phyloP scores from a whole-genome alignment of 2,797 vertebrate species.

The Lacerta bilineata region DNA sequence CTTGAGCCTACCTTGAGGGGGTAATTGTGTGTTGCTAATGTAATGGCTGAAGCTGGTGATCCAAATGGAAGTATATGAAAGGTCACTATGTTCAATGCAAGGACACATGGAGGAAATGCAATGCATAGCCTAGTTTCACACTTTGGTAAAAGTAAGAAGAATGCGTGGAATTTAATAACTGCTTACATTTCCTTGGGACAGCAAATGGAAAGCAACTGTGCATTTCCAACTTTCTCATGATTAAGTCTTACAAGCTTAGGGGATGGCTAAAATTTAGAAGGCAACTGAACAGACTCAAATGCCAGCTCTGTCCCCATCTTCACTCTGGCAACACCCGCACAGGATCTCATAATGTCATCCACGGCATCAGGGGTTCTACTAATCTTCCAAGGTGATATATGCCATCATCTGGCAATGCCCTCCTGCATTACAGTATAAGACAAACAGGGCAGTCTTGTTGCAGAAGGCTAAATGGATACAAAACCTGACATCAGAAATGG shows the following conservation, averaged over 20 bases:
- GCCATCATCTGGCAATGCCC: too few relatives aligned
- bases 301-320: too few relatives aligned
- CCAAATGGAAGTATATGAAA: constrained; percentile 77
- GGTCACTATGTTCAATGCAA: constrained; percentile 76
- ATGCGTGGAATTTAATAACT: constrained; percentile 32
- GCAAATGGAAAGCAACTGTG: constrained; percentile 52
- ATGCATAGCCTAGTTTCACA: constrained; percentile 65
- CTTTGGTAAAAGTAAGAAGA: constrained; percentile 53
- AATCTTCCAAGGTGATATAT: too few relatives aligned
- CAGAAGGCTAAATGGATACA: too few relatives aligned
- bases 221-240: background rate
- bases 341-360: too few relatives aligned
- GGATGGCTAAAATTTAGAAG: background rate
- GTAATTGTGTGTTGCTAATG: constrained; percentile 87
- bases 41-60: constrained; percentile 82
- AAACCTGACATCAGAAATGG: too few relatives aligned
- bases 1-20: constrained; percentile 85
- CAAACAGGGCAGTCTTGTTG: too few relatives aligned
- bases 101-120: constrained; percentile 66
- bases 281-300: background rate
- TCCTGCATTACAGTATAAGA: too few relatives aligned
- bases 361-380: too few relatives aligned
- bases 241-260: background rate
- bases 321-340: too few relatives aligned
- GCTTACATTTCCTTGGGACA: constrained; percentile 46